Evolutionary conservation across 2,797 vertebrate genomes (phyloP).

Genomic region (Pipistrellus pipistrellus): DNA sequence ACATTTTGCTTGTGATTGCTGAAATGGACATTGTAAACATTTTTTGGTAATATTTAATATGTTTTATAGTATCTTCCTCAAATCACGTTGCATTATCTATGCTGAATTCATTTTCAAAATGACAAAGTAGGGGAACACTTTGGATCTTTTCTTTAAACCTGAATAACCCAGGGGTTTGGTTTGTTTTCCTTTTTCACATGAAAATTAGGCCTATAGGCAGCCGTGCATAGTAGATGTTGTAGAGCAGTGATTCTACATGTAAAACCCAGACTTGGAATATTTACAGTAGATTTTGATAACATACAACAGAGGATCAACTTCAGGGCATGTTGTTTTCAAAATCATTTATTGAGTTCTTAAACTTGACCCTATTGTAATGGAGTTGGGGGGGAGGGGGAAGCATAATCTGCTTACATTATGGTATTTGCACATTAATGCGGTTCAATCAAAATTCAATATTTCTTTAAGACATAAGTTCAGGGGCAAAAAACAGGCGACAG

Average conservation of each 20-base stretch:
- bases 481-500: background rate
- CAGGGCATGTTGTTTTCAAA: slow-evolving; percentile 49
- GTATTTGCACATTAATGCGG: background rate
- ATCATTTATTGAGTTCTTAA: slow-evolving; percentile 60
- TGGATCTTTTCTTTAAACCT: slow-evolving; percentile 54
- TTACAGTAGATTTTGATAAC: slow-evolving; percentile 17
- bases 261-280: slow-evolving; percentile 44
- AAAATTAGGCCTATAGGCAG: background rate
- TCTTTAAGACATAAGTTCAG: slow-evolving; percentile 40
- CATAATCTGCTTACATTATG: slow-evolving; percentile 5
- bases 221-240: background rate
- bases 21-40: slow-evolving; percentile 2
- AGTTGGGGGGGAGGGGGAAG: background rate
- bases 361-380: background rate
- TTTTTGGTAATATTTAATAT: slow-evolving; percentile 4
- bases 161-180: background rate
- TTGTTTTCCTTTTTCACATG: slow-evolving; percentile 30
- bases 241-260: slow-evolving; percentile 1
- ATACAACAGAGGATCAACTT: slow-evolving; percentile 30
- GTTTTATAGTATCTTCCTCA: slow-evolving; percentile 10
- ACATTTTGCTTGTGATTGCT: slow-evolving; percentile 19
- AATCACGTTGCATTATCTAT: slow-evolving; percentile 34
- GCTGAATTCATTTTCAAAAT: slow-evolving; percentile 53
- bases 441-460: slow-evolving; percentile 52
- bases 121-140: background rate